phyloP scores from a whole-genome alignment of 92 coral and sea anemone species.

The Phymanthus crucifer region DNA sequence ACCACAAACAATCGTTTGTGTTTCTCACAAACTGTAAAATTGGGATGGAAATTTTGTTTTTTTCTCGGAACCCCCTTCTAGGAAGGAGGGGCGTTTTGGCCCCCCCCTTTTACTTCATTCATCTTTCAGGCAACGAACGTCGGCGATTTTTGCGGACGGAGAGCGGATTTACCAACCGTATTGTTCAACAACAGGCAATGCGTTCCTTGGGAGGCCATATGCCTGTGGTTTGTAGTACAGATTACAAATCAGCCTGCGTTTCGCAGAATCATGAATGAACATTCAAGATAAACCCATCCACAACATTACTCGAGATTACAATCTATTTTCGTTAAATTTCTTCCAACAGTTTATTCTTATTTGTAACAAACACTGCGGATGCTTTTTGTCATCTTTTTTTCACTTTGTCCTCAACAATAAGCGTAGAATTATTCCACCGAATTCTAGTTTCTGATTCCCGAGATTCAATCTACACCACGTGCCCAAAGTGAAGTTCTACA shows the following conservation, averaged over 20 bases:
- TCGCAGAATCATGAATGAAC: conserved; percentile 18
- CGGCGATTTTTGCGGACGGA: background rate
- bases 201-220: conserved; percentile 35
- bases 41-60: background rate
- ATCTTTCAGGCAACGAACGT: background rate
- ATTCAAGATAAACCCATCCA: background rate
- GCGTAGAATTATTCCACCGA: background rate
- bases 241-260: conserved; percentile 25
- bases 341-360: background rate
- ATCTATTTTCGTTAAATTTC: conserved; percentile 4
- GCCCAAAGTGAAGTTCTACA: background rate
- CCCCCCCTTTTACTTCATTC: background rate
- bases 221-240: conserved; percentile 26
- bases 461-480: background rate
- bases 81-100: conserved; percentile 10
- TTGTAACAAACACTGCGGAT: background rate
- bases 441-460: background rate
- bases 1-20: conserved; percentile 21
- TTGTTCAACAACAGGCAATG: conserved; percentile 23
- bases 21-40: background rate
- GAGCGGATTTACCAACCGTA: background rate
- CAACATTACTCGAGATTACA: background rate
- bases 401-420: background rate
- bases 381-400: background rate
- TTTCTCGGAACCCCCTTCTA: background rate